A percentile compares a stretch with the other conserved stretches of the same genome.
These are phyloP conservation scores for Colletes collaris DNA, from an alignment of 2,888 invertebrate species.

Conservation along the genomic window DNA sequence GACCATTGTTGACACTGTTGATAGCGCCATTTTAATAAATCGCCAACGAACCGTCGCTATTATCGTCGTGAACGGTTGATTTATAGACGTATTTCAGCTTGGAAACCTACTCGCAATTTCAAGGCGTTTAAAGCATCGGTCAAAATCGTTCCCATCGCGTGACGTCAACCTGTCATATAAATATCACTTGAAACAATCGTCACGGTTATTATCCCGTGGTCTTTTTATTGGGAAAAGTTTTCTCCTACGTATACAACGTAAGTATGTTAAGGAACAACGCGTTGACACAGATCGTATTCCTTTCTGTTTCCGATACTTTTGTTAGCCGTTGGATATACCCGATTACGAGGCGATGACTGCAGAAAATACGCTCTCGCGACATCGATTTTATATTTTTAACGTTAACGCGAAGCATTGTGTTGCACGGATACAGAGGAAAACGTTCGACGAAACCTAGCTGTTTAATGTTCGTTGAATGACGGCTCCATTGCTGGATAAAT, in stretches of 20 bases:
- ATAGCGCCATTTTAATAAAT: conserved; percentile 55
- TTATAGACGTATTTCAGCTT: conserved; percentile 42
- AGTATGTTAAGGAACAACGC: no score
- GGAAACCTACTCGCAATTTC: conserved; percentile 19
- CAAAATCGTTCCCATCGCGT: conserved; percentile 1
- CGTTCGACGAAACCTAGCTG: no score
- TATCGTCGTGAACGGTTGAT: conserved; percentile 46
- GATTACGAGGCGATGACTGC: no score
- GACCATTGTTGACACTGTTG: conserved; percentile 39
- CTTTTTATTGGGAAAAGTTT: not conserved
- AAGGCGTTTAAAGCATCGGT: not conserved
- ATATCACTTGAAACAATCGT: conserved; percentile 29
- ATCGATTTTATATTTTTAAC: no score
- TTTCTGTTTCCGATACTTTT: no score
- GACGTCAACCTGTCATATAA: conserved; percentile 23
- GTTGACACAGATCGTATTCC: no score
- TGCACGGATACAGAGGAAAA: no score
- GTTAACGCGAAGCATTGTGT: no score
- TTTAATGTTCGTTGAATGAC: no score
- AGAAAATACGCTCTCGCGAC: no score
- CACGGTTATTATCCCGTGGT: not conserved
- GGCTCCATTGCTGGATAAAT: no score
- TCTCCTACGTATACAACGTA: not conserved
- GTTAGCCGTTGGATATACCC: no score
- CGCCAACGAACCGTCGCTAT: conserved; percentile 36